A percentile compares a stretch with the other conserved stretches of the same genome.
phyloP scores from a whole-genome alignment of 2,113 vertebrate species.

The Tachycineta bicolor region DNA sequence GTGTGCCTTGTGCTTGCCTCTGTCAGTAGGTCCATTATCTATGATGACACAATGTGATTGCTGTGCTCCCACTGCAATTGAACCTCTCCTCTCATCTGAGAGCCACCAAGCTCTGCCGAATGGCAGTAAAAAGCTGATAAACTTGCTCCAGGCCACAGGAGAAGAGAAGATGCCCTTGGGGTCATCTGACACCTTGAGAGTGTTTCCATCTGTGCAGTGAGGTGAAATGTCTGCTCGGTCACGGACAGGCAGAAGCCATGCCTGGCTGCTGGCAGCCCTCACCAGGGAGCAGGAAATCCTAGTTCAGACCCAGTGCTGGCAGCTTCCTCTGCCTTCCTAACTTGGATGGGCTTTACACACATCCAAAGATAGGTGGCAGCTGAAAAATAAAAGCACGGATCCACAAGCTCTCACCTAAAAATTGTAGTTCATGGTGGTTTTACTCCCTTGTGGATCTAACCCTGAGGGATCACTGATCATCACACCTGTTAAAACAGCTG shows the following conservation, averaged over 20 bases:
- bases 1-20: neutral
- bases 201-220: neutral
- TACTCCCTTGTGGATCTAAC: neutral
- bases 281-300: neutral
- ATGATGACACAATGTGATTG: fast-evolving
- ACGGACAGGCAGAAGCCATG: neutral
- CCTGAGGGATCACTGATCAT: neutral
- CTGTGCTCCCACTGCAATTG: fast-evolving
- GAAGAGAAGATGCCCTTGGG: neutral
- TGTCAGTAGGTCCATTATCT: neutral
- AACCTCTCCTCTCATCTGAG: neutral
- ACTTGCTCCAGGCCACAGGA: fast-evolving
- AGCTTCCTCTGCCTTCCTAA: neutral
- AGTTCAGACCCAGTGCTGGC: neutral
- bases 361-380: neutral
- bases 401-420: neutral
- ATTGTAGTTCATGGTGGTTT: neutral
- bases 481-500: constrained; percentile 48
- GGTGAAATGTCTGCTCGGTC: fast-evolving
- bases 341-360: neutral
- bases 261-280: neutral
- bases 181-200: neutral
- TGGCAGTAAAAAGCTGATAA: neutral
- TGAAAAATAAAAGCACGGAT: neutral
- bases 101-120: neutral